Base-by-base conservation (phyloP, 2,888 invertebrate species). In the Xestoiulus laeticollis region DNA sequence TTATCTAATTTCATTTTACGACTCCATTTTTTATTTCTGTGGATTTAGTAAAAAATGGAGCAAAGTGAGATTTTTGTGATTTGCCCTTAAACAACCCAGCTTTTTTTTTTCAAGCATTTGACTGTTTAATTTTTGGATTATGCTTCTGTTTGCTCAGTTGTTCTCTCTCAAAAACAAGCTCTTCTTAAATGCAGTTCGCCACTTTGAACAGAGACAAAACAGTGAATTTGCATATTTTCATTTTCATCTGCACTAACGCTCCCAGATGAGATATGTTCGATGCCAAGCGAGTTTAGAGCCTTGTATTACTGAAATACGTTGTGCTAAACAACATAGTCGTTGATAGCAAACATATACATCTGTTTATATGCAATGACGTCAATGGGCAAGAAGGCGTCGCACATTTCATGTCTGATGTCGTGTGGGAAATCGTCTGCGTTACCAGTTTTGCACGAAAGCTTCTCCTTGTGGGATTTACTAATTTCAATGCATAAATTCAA, bases 191-290 rank as follows among this genome's bases (percentile, higher is more conserved):
- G 26, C n/a, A 4, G 8, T 68, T 68, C 22, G 8, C 68, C 68
- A 68, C 22, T 68, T 68, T 68, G 8, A 22, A 22, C 68, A 26
- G 68, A 26, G 8, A 12, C 68, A 26, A 59, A 68, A n/a, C 26
- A 38, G 68, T 68, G 68, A 68, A 68, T 68, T 68, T 68, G 26
- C 68, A 68, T 68, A 68, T 68, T 68, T 68, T 26, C 22, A n/a
- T 12, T 19, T 68, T 68, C 68, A 68, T 68, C 26, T 68, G 68
- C 68, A 68, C n/a, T 68, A 26, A 68, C 26, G 68, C 26, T 68
- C 68, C 68, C 68, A 68, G 68, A 68, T 68, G 68, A 68, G 68
- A 68, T 68, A 68, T n/a, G n/a, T 26, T 68, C 22, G 68, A 68
- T 68, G 68, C 68, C 68, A 22, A 68, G 59, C 59, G n/a, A 68